Base-by-base conservation (phyloP, 2,888 invertebrate genomes). In the Acleris holmiana region DNA sequence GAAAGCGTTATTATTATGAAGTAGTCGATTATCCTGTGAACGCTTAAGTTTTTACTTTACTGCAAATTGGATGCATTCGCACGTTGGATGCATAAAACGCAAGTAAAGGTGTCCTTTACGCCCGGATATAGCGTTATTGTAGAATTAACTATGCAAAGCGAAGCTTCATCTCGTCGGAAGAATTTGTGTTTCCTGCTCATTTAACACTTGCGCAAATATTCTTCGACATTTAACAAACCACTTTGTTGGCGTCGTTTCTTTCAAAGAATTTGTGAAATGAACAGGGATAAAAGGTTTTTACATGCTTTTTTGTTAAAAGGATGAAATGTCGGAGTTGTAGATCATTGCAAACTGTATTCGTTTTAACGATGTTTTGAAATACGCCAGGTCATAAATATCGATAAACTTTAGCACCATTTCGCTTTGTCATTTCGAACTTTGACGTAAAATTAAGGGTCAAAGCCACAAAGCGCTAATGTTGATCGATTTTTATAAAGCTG, bases 21-120 rank as follows among this genome's bases (percentile, higher is more conserved):
- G 25, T 48, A 29, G 59, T 49, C 53, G 58, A 49, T 59, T 49
- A 59, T 65, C 49, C 59, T 40, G 54, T 60, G 47, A 18, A 53
- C 18, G 25, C 18, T 59, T 48, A 48, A 73, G 68, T 73, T 76
- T 73, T 73, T 73, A 77, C 76, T 86, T 88, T 84, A 88, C 79
- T 88, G 86, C 88, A 88, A 83, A 89, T 88, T 84, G 85, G 80
- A 86, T 86, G 85, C 84, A 83, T 81, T 84, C 80, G 78, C 81
- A 84, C 80, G 77, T 77, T 74, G 74, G 71, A 69, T 72, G 73
- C 72, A 73, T 82, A 76, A 79, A 79, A 71, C 67, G 62, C 67
- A 57, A 63, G 72, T 71, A 71, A 75, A 77, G 61, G 67, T 75
- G 67, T 72, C 72, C 67, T 68, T 66, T 67, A 66, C 57, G 66